Conservation (phyloP, 1,140 invertebrate species). For the Tetragonula clypearis region DNA sequence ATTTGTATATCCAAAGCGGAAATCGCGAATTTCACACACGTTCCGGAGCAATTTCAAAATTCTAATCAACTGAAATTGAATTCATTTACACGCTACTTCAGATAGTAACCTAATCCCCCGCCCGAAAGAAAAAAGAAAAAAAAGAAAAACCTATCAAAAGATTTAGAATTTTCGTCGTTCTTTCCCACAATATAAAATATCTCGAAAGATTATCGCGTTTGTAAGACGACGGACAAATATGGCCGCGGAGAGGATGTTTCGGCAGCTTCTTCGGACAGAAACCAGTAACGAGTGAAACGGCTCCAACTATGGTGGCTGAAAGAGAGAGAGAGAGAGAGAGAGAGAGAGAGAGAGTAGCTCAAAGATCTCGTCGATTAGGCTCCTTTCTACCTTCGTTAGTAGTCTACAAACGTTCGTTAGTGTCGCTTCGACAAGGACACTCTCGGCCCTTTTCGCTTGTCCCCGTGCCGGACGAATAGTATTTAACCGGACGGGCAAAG, state of each 20-base stretch:
- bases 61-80: too few species aligned
- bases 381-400: slow-evolving; percentile 58
- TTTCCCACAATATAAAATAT: neutral
- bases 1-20: too few species aligned
- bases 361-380: slow-evolving; percentile 54
- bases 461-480: slow-evolving; percentile 8
- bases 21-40: too few species aligned
- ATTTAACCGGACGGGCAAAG: slow-evolving; percentile 32
- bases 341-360: slow-evolving; percentile 18
- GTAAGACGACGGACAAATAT: neutral
- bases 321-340: neutral
- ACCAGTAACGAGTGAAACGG: slow-evolving; percentile 15
- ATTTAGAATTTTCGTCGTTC: too few species aligned
- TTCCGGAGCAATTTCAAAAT: too few species aligned
- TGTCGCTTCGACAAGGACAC: slow-evolving; percentile 40
- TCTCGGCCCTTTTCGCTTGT: slow-evolving; percentile 39
- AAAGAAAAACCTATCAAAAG: neutral
- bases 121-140: neutral
- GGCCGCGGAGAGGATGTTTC: neutral
- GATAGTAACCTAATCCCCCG: too few species aligned
- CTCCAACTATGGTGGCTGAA: neutral
- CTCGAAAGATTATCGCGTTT: neutral
- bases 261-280: neutral
- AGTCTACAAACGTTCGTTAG: slow-evolving; percentile 57
- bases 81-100: too few species aligned